Evolutionary conservation across 2,113 vertebrate genomes (phyloP).

Genomic region (Ia io): DNA sequence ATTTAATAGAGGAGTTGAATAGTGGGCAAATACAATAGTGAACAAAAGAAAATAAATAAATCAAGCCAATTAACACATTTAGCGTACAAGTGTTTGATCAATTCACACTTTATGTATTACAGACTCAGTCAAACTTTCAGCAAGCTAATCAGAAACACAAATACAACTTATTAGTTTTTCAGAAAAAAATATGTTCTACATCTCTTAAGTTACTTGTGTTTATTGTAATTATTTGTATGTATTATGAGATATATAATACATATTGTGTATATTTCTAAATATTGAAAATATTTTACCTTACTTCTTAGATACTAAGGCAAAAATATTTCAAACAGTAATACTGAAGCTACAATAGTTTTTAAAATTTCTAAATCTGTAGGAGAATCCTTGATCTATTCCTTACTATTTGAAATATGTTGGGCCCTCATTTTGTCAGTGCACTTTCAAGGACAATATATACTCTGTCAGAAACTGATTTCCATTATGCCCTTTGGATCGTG

Average conservation of each 20-base stretch:
- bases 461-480: constrained; percentile 12
- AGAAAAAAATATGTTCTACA: neutral
- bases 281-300: neutral
- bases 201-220: neutral
- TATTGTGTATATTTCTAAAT: neutral
- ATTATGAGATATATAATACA: neutral
- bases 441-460: constrained; percentile 62
- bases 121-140: constrained; percentile 57
- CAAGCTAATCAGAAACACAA: constrained; percentile 40
- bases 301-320: neutral
- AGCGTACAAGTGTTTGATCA: constrained; percentile 70
- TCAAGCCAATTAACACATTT: constrained; percentile 67
- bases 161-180: neutral
- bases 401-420: neutral
- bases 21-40: constrained; percentile 67
- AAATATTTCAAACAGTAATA: neutral
- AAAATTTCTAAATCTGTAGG: neutral
- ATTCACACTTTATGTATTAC: constrained; percentile 70
- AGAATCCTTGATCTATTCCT: neutral
- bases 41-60: constrained; percentile 79
- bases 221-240: neutral
- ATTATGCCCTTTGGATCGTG: constrained; percentile 70
- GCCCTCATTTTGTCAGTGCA: constrained; percentile 3
- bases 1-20: constrained; percentile 73
- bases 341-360: neutral